Base-by-base conservation (phyloP, 64 coral and sea anemone genomes). In the Trachythela sp. region DNA sequence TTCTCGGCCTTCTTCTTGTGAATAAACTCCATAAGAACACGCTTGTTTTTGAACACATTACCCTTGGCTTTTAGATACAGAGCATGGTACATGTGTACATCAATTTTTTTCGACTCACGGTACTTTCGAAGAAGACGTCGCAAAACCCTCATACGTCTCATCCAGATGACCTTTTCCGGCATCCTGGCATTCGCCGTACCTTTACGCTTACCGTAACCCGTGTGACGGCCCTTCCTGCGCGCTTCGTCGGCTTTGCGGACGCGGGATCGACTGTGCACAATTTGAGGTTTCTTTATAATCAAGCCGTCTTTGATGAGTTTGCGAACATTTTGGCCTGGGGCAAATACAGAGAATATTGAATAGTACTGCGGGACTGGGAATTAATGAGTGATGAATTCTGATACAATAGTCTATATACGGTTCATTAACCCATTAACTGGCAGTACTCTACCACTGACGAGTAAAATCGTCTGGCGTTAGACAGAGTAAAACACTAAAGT, bases 1-100 rank as follows among this genome's bases (percentile, higher is more conserved):
- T 95, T 99, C 87, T 99, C 96, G 86, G 96, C 96, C 84, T 99
- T 99, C 96, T 91, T 99, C 72, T 93, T 99, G 39, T 99, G 96
- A 33, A 99, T 99, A 71, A 94, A 99, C 68, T 99, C 96, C 96
- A 99, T 99, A 39, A 99, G 89, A 3, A 99, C 96, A 60, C 96
- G 94, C 87, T 99, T 99, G 84, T 99, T 99, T 60, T 99, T 99
- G 91, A 99, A 99, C 86, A 95, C 93, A 17, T 99, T 99, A 91
- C 96, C 96, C 87, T 99, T 99, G 34, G 96, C 93, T 89, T 93
- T 99, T 68, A 89, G 86, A 86, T 99, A 99, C 52, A 99, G 84
- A 33, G 64, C 86, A 49, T 99, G 96, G 84, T 99, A 99, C 96
- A 99, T 99, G 84, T 99, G 96, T 83, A 87, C 91, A 38, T 99